Evolutionary conservation across 2,113 vertebrate genomes (phyloP), one percentile per base, ranked within the genome.

Genomic region (Trichechus manatus): DNA sequence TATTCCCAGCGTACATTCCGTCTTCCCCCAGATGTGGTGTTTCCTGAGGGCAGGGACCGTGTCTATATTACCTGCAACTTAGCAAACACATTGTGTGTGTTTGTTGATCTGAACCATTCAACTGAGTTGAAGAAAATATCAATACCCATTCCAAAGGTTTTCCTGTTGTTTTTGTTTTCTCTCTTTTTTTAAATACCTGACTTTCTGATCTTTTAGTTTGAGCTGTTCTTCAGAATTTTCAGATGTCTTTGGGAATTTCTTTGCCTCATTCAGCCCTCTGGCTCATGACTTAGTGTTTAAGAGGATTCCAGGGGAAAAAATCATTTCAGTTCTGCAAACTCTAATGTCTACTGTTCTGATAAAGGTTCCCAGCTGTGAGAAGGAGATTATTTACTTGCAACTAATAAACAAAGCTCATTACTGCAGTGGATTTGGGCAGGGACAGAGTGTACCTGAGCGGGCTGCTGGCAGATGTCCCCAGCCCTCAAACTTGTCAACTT

Each of bases 361-460:
- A 95, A 97, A 96, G 93, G 94, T 92, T 91, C 81, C 96, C 97
- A 94, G 95, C 90, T 96, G 97, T 56, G 93, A 97, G 97, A 95
- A 93, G 93, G 75, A 95, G 96, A 97, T 97, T 95, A 92, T 96
- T 94, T 97, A 72, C 96, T 97, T 83, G 96, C 87, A 97, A 92
- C 88, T 95, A 98, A 97, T 36, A 83, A 97, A 93, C 95, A 92
- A 91, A 97, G 97, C 96, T 98, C 96, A 98, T 98, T 92, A 89
- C 29, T 47, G 92, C 87, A 11, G 85, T 59, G 9, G 93, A 77
- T 70, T 90, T 82, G 94, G 94, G 78, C 87, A 97, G 90, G 97
- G 88, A 98, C 98, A 97, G 92, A 44, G 93, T 96, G 98, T 98
- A 75, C 98, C 94, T 59, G 75, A 86, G 90, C 56, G 7, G 87